A percentile compares a stretch with the other conserved stretches of the same genome.
Conservation (phyloP, 2,888 invertebrate genomes). For the Myopa tessellatipennis region DNA sequence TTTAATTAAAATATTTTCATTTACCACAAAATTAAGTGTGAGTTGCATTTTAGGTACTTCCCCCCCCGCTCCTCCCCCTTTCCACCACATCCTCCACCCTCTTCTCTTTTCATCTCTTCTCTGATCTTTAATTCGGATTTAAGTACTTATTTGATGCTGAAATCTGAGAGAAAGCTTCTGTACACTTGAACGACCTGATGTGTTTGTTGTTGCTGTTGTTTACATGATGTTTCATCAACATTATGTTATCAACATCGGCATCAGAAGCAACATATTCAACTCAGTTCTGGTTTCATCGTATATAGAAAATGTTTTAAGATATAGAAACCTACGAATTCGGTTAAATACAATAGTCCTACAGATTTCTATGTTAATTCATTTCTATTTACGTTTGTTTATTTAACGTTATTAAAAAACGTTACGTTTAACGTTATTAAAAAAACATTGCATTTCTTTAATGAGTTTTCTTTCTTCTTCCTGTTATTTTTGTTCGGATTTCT, state of each 20-base stretch:
- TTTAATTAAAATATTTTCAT: constrained; percentile 15
- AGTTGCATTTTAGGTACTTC: background rate
- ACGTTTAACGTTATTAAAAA: background rate
- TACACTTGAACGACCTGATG: background rate
- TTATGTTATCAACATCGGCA: no score
- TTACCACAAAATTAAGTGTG: constrained; percentile 2
- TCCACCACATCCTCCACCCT: background rate
- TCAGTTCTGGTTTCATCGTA: background rate
- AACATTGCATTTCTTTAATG: no score
- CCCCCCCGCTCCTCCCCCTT: background rate
- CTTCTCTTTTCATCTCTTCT: no score
- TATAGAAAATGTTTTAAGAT: no score
- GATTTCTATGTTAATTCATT: no score
- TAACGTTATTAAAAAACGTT: no score
- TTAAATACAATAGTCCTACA: no score
- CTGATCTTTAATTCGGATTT: background rate
- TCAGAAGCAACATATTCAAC: background rate
- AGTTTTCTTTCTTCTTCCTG: background rate
- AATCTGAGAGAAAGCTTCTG: no score
- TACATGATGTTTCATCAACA: no score
- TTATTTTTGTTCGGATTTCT: background rate
- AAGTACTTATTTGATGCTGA: background rate
- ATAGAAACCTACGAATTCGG: no score
- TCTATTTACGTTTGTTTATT: background rate
- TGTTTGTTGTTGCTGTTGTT: background rate